Evolutionary conservation across 64 coral and sea anemone genomes (phyloP), one percentile per base, ranked within the genome.

Genomic region (Montipora capricornis): DNA sequence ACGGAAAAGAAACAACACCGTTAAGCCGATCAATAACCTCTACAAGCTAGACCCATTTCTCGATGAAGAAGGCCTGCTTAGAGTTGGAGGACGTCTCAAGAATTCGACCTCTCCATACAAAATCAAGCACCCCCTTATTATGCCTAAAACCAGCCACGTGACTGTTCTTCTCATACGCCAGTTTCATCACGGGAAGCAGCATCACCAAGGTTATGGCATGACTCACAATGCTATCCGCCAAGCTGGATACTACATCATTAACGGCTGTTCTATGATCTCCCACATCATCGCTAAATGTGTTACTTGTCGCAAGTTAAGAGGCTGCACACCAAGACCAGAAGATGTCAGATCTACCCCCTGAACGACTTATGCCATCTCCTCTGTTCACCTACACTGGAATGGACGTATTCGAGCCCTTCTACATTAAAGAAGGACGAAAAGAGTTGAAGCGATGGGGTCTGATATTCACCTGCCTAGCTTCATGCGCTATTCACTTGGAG

Each of bases 181-280:
- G 52, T 55, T 3, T 55, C 52, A 55, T 55, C 52, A 55, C 52
- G 52, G 52, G 52, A 55, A 55, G 52, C 52, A 55, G 52, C 52
- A 55, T 10, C 52, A 55, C 52, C 52, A 55, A 55, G 92, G 84
- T 14, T 87, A 93, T 15, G 91, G 83, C 44, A 93, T 93, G 13
- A 93, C 82, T 8, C 68, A 94, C 29, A 89, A 89, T 14, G 86
- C 92, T 49, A 89, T 94, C n/a, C 73, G 92, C n/a, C 87, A 94
- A 84, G 80, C 93, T 16, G 93, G 92, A 44, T 90, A 84, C 44
- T 80, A 94, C 49, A 67, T 90, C 37, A 79, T 89, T 8, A 77
- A 84, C 19, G 93, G 93, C 10, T 51, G 55, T 22, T 90, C 78
- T 50, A 16, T 45, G 15, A 49, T 94, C 2, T 83, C 87, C 2